Conservation (phyloP, 2,888 invertebrate species). For the Priocnemis perturbator region DNA sequence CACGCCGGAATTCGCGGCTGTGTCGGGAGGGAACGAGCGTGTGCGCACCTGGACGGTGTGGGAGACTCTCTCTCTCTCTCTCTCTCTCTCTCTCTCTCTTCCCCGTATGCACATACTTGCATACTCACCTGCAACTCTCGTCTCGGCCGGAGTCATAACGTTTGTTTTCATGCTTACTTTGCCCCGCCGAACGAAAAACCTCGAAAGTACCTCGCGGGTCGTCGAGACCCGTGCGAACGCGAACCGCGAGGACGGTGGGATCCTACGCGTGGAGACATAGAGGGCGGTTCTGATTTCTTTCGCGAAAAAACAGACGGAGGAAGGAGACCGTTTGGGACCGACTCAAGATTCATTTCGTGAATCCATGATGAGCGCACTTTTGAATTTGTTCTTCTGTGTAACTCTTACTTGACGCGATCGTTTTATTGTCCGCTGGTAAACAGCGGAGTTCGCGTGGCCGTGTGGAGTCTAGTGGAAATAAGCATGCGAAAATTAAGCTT, state of each 20-base stretch:
- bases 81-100: no score
- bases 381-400: no score
- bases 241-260: background rate
- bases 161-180: conserved; percentile 63
- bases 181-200: conserved; percentile 53
- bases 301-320: background rate
- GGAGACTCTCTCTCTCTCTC: no score
- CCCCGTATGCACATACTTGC: conserved; percentile 4
- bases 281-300: background rate
- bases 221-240: conserved; percentile 3
- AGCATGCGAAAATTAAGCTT: no score
- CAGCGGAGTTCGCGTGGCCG: no score
- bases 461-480: no score
- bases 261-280: background rate
- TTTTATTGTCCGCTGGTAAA: no score
- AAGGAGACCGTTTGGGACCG: background rate
- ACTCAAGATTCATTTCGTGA: no score
- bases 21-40: background rate
- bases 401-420: no score
- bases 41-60: conserved; percentile 1
- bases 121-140: conserved; percentile 45
- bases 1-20: conserved; percentile 1
- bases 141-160: conserved; percentile 56
- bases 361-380: no score
- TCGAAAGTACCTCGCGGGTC: conserved; percentile 29